phyloP scores from a whole-genome alignment of 2,797 vertebrate species.

The Siniperca undulata region DNA sequence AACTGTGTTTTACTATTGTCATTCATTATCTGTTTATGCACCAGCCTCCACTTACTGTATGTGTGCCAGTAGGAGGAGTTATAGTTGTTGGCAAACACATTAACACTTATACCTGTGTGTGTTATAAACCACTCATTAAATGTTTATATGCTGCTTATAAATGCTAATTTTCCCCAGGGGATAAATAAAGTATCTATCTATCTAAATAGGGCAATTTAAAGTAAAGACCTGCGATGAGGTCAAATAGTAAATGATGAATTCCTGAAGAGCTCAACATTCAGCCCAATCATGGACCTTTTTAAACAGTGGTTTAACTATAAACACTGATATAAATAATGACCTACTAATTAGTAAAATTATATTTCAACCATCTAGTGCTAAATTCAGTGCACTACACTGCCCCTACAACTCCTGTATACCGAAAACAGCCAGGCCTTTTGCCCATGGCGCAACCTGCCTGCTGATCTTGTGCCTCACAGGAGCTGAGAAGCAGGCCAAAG shows the following conservation, averaged over 20 bases:
- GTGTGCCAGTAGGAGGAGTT: background rate
- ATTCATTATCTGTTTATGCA: background rate
- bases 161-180: background rate
- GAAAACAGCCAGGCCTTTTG: conserved; percentile 15
- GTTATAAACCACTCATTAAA: background rate
- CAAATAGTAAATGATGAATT: background rate
- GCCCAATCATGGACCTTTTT: background rate
- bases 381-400: conserved; percentile 23
- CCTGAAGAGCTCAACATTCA: background rate
- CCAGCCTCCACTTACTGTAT: background rate
- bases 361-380: background rate
- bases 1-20: background rate
- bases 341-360: background rate
- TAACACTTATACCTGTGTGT: background rate
- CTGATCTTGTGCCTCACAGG: conserved; percentile 60
- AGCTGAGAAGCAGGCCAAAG: conserved; percentile 65
- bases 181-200: no score
- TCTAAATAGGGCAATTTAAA: background rate
- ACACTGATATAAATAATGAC: background rate
- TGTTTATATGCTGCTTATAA: background rate
- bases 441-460: conserved; percentile 48
- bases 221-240: background rate
- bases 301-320: background rate
- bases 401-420: background rate
- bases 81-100: background rate